Conservation (phyloP, 2,888 invertebrate species). For the Macrophya alboannulata region DNA sequence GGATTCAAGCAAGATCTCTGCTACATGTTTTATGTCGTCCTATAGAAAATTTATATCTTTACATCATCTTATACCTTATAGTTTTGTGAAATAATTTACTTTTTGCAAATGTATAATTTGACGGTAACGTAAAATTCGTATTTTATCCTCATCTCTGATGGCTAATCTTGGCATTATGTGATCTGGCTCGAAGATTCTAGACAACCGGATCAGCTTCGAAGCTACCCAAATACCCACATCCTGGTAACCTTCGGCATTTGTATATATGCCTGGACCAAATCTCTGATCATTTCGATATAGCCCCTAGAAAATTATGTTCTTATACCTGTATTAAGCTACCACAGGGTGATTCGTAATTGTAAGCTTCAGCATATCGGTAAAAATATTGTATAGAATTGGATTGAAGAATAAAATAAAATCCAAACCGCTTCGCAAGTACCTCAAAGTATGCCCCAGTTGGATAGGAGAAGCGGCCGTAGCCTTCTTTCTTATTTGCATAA, state of each 20-base stretch:
- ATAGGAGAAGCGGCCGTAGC: slow-evolving; percentile 82
- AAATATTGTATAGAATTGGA: not conserved
- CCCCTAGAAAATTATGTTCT: slow-evolving; percentile 77
- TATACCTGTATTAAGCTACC: slow-evolving; percentile 69
- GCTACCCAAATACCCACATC: slow-evolving; percentile 84
- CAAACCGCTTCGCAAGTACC: slow-evolving; percentile 26
- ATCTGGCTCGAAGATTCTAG: slow-evolving; percentile 71
- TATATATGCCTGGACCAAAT: slow-evolving; percentile 83
- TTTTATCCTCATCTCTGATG: slow-evolving; percentile 68
- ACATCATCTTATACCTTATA: not conserved
- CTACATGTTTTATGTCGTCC: slow-evolving; percentile 22
- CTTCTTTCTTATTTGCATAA: slow-evolving; percentile 82
- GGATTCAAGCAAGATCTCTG: slow-evolving; percentile 27
- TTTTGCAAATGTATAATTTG: slow-evolving; percentile 66
- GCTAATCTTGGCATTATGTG: slow-evolving; percentile 70
- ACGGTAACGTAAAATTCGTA: slow-evolving; percentile 72
- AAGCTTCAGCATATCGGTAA: not conserved
- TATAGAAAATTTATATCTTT: not conserved
- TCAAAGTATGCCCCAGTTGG: slow-evolving; percentile 65
- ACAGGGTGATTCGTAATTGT: not conserved
- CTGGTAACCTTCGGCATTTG: slow-evolving; percentile 78
- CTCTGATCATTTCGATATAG: slow-evolving; percentile 81
- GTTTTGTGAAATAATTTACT: slow-evolving; percentile 35
- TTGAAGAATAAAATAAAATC: slow-evolving; percentile 10
- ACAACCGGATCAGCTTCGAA: slow-evolving; percentile 79